These are phyloP conservation scores for Graphium colonna DNA, from an alignment of 2,888 invertebrate genomes.

Conservation along the genomic window DNA sequence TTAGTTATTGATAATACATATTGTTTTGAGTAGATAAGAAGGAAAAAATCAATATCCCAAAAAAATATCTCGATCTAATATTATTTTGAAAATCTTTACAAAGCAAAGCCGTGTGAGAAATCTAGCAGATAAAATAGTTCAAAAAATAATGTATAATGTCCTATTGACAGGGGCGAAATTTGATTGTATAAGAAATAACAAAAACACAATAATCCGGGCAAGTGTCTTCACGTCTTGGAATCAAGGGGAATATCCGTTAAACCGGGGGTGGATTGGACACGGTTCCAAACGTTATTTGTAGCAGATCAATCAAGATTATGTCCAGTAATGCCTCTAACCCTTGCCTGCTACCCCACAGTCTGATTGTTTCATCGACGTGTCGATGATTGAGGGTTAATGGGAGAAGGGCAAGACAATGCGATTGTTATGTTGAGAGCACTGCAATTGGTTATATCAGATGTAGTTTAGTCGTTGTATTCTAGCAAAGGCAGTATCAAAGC, in stretches of 20 bases:
- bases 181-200: no score
- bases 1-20: no score
- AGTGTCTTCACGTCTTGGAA: conserved; percentile 37
- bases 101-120: no score
- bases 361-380: conserved; percentile 70
- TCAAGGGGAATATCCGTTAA: conserved; percentile 13
- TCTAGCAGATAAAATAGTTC: no score
- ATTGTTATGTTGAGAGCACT: background rate
- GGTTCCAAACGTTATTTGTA: conserved; percentile 65
- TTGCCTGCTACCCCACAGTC: conserved; percentile 33
- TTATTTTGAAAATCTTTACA: no score
- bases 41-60: no score
- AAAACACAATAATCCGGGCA: conserved; percentile 39
- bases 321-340: conserved; percentile 65
- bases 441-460: background rate
- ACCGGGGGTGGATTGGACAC: conserved; percentile 43
- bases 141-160: no score
- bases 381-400: conserved; percentile 64
- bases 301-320: conserved; percentile 77
- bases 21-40: no score
- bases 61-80: no score
- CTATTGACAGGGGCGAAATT: no score
- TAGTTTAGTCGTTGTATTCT: no score
- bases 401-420: conserved; percentile 27
- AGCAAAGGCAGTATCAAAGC: no score